Conservation (phyloP, 2,888 invertebrate genomes). For the Carcina quercana region DNA sequence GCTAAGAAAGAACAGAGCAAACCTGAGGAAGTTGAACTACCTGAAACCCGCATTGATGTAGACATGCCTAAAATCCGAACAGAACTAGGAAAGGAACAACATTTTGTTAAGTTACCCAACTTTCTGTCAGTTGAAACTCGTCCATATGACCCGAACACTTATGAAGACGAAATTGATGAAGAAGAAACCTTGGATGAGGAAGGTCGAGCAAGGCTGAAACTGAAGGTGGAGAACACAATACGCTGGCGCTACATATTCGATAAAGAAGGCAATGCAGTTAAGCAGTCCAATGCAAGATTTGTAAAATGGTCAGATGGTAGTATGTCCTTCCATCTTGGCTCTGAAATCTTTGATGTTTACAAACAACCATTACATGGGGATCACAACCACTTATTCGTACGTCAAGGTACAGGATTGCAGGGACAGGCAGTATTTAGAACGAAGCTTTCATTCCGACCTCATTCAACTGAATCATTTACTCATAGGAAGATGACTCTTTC, state of each 20-base stretch:
- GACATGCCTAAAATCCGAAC: slow-evolving; percentile 97
- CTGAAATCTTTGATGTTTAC: slow-evolving; percentile 98
- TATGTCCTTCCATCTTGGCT: slow-evolving; percentile 96
- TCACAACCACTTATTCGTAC: slow-evolving; percentile 93
- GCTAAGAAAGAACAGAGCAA: slow-evolving; percentile 70
- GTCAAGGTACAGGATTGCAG: slow-evolving; percentile 98
- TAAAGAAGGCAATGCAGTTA: slow-evolving; percentile 84
- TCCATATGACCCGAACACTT: slow-evolving; percentile 95
- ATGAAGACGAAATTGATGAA: slow-evolving; percentile 99
- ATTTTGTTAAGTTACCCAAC: slow-evolving; percentile 98
- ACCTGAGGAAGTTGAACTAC: slow-evolving; percentile 82
- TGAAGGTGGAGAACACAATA: slow-evolving; percentile 98
- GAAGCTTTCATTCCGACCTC: slow-evolving; percentile 97
- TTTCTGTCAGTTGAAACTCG: slow-evolving; percentile 98
- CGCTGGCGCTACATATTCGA: slow-evolving; percentile 93
- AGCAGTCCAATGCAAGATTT: slow-evolving; percentile 96
- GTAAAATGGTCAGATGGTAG: slow-evolving; percentile 99
- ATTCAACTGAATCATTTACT: slow-evolving; percentile 99
- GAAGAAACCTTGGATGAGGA: slow-evolving; percentile 98
- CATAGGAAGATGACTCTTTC: slow-evolving; percentile 99
- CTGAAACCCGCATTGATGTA: slow-evolving; percentile 96
- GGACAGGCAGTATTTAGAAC: slow-evolving; percentile 98
- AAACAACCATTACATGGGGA: slow-evolving; percentile 89
- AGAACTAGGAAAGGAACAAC: slow-evolving; percentile 92
- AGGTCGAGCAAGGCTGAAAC: slow-evolving; percentile 91